Evolutionary conservation across 2,113 vertebrate genomes (phyloP).

Genomic region (Saccopteryx leptura): DNA sequence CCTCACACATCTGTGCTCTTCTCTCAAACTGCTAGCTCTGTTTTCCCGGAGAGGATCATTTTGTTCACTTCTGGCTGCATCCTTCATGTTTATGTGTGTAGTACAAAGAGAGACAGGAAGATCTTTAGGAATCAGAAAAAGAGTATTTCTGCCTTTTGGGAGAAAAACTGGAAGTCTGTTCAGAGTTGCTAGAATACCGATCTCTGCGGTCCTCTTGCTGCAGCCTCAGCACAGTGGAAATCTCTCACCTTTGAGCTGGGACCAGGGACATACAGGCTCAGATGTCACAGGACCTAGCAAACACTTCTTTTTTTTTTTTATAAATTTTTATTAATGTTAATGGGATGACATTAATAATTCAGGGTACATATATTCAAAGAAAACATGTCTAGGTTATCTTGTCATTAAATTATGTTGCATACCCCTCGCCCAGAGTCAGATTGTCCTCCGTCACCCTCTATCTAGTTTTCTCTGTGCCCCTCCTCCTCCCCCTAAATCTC

Average conservation of each 20-base stretch:
- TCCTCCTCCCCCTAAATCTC: no score
- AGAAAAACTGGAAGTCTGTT: neutral
- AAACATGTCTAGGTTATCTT: no score
- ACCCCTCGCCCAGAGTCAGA: no score
- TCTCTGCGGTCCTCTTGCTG: neutral
- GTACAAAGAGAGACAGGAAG: neutral
- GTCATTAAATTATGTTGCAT: no score
- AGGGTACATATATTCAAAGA: no score
- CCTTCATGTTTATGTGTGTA: neutral
- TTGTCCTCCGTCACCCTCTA: no score
- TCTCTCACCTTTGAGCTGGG: neutral
- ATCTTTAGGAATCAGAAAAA: conserved; percentile 12
- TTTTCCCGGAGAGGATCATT: neutral
- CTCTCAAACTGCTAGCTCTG: neutral
- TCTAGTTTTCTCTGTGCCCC: no score
- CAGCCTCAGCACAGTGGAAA: neutral
- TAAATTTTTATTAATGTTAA: no score
- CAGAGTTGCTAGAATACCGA: neutral
- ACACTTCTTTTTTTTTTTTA: no score
- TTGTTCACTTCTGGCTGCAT: neutral
- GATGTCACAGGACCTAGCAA: neutral
- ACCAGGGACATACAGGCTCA: neutral
- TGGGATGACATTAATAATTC: no score
- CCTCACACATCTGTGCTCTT: neutral
- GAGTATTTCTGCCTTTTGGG: neutral